Evolutionary conservation across 2,113 vertebrate genomes (phyloP), one percentile per base, ranked within the genome.

Genomic region (Vidua chalybeata): DNA sequence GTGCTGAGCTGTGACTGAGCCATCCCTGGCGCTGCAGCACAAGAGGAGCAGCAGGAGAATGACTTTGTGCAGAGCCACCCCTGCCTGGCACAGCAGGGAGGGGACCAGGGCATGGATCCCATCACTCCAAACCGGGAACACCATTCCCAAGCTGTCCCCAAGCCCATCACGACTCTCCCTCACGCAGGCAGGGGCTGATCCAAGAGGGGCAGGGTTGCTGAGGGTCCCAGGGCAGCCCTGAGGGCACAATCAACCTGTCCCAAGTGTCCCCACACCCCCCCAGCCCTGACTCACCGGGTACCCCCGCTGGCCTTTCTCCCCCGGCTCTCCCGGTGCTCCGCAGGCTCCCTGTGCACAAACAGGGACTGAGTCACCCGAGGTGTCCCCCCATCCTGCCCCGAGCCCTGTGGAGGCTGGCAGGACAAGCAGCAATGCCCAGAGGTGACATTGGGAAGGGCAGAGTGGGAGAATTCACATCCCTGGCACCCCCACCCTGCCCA

Each of bases 271-370:
- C 2, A 0, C 2, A 39, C 10, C 39, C 39, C 39, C 39, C 39
- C 39, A 18, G 24, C 48, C 85, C 64, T 15, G 58, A 79, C 96
- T 97, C 93, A 99, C 99, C 98, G 82, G 96, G 79, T 98, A 97
- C 23, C 99, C 99, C 30, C 41, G 69, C 33, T 24, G 96, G 39
- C 98, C 99, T 21, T 98, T 97, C 51, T n/a, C 76, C 16, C 99
- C 99, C 3, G 96, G 97, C 24, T 97, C 84, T 39, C 99, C 99
- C 1, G 98, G 96, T 20, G 98, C 97, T 64, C 99, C 99, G 1
- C 96, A 77, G 35, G 95, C 97, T 30, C 99, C 99, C 99, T 99
- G 81, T 10, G 9, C n/a, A 82, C 79, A 85, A 55, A 96, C 14
- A 28, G 20, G 49, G 28, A n/a, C 2, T 0, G 2, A 39, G 33